A percentile compares a stretch with the other conserved stretches of the same genome.
Evolutionary conservation across 2,888 invertebrate species (phyloP).

Genomic region (Aphidoletes aphidimyza): DNA sequence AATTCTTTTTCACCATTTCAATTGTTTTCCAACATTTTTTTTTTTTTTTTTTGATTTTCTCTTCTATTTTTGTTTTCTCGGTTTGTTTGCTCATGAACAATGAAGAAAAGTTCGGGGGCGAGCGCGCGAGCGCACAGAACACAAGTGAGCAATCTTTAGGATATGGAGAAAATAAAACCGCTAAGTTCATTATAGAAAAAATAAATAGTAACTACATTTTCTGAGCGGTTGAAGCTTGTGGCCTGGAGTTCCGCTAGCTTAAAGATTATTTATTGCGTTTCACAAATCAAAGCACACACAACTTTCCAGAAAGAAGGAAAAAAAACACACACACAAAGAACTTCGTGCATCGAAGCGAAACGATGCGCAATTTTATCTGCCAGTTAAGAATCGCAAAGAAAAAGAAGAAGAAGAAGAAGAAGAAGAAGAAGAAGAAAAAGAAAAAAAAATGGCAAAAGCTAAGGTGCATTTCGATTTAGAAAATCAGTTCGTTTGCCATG

Average conservation of each 20-base stretch:
- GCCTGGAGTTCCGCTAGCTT: constrained; percentile 23
- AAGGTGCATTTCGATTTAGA: too few relatives aligned
- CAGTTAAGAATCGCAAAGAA: background rate
- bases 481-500: too few relatives aligned
- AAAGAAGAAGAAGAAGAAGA: too few relatives aligned
- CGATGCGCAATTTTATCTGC: constrained; percentile 14
- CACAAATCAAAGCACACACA: constrained; percentile 40
- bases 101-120: too few relatives aligned
- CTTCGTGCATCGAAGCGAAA: constrained; percentile 17
- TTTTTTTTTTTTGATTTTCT: background rate
- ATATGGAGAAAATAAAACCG: background rate
- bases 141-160: background rate
- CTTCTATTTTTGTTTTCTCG: background rate
- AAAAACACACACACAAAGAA: background rate
- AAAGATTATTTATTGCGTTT: constrained; percentile 4
- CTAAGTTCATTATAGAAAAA: background rate
- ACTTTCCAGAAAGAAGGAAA: background rate
- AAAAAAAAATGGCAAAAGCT: too few relatives aligned
- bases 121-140: too few relatives aligned
- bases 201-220: background rate
- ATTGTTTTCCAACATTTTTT: background rate
- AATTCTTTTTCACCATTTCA: background rate
- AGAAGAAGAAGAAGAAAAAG: too few relatives aligned
- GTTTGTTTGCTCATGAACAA: too few relatives aligned
- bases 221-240: background rate